Conservation (phyloP, 2,888 invertebrate genomes). For the Lasioglossum oenotherae region DNA sequence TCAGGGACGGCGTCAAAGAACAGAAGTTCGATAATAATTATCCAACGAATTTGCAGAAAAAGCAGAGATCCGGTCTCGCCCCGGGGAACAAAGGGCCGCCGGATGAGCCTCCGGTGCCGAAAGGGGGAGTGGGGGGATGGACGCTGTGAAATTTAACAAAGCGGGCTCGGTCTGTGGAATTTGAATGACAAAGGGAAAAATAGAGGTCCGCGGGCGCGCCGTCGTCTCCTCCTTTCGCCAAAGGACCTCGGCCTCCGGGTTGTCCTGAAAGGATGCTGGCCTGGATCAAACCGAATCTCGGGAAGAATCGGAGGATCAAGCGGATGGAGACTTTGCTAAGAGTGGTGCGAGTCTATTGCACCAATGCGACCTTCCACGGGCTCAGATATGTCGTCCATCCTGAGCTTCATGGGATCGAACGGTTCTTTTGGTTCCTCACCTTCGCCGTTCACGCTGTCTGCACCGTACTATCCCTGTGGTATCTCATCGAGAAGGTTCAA, state of each 20-base stretch:
- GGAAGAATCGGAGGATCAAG: slow-evolving; percentile 29
- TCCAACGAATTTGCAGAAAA: slow-evolving; percentile 35
- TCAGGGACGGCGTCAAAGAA: not conserved
- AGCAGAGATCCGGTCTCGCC: not conserved
- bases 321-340: slow-evolving; percentile 13
- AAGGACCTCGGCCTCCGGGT: not conserved
- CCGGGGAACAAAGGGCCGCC: slow-evolving; percentile 15
- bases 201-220: not conserved
- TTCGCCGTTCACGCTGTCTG: slow-evolving; percentile 67
- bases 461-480: slow-evolving; percentile 59
- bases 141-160: slow-evolving; percentile 33
- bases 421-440: slow-evolving; percentile 73
- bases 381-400: slow-evolving; percentile 64
- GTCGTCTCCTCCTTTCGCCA: slow-evolving; percentile 11
- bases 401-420: slow-evolving; percentile 56
- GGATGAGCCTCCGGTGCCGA: not conserved
- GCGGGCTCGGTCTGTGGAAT: slow-evolving; percentile 23
- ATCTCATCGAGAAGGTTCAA: slow-evolving; percentile 54
- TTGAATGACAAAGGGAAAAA: slow-evolving; percentile 38
- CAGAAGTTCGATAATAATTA: slow-evolving; percentile 43
- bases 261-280: slow-evolving; percentile 20
- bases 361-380: slow-evolving; percentile 59
- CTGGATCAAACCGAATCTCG: slow-evolving; percentile 29
- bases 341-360: slow-evolving; percentile 48
- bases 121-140: not conserved